These are phyloP conservation scores for Amphipyra berbera DNA, from an alignment of 2,888 invertebrate species.

Conservation along the genomic window DNA sequence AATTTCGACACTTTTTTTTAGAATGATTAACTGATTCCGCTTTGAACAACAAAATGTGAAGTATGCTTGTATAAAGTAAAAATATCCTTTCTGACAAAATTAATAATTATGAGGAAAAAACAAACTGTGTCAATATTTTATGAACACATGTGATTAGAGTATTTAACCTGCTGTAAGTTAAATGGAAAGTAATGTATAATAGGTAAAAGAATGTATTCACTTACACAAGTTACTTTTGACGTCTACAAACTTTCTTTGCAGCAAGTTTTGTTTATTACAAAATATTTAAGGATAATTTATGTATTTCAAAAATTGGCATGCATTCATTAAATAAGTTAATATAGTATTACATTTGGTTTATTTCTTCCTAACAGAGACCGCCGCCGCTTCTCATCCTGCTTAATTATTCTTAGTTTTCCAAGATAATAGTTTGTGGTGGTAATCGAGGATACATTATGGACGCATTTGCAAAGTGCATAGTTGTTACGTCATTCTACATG, in stretches of 20 bases:
- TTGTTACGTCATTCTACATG: no score
- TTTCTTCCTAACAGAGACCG: not conserved
- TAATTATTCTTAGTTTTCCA: no score
- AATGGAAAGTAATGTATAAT: constrained; percentile 13
- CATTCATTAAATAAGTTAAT: constrained; percentile 54
- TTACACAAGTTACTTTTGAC: constrained; percentile 23
- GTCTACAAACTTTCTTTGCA: constrained; percentile 24
- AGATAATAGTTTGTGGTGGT: no score
- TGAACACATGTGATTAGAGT: constrained; percentile 9
- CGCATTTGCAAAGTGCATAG: no score
- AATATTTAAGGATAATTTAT: constrained; percentile 38
- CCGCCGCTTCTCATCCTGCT: no score
- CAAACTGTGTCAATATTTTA: no score
- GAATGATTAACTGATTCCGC: not conserved
- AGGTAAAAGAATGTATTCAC: constrained; percentile 15
- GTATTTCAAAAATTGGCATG: constrained; percentile 43
- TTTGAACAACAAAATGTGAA: constrained; percentile 1
- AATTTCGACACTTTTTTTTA: constrained; percentile 58
- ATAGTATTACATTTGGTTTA: constrained; percentile 19
- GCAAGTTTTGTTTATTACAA: constrained; percentile 37
- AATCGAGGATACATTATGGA: no score
- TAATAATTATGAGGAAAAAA: not conserved
- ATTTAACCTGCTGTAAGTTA: constrained; percentile 13
- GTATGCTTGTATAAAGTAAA: not conserved
- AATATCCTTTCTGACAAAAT: not conserved